Percentiles rank a stretch among this genome's conserved stretches.
These are phyloP conservation scores for Agrilus cyanescens DNA, from an alignment of 2,888 invertebrate genomes.

Conservation along the genomic window DNA sequence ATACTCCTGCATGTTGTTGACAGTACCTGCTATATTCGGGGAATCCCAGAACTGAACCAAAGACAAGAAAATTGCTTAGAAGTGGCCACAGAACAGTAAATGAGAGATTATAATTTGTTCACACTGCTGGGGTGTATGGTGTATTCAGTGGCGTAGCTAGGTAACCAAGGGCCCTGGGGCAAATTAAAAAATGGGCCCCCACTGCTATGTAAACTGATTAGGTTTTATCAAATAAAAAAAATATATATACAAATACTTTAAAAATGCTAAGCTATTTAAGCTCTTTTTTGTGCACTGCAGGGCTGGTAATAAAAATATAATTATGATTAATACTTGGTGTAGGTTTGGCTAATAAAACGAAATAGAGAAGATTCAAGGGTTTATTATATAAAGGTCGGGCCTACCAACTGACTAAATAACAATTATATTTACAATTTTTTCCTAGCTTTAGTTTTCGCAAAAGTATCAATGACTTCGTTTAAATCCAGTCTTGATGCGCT, in stretches of 20 bases:
- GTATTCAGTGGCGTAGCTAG: too few species aligned
- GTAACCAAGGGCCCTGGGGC: too few species aligned
- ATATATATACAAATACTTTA: background rate
- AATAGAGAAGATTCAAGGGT: constrained; percentile 2
- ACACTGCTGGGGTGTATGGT: too few species aligned
- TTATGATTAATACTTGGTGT: background rate
- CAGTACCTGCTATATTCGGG: too few species aligned
- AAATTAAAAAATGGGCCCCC: background rate
- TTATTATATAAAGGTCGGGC: constrained; percentile 5
- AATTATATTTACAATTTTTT: constrained; percentile 6
- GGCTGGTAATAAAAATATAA: background rate
- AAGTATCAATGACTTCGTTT: too few species aligned
- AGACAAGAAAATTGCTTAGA: too few species aligned
- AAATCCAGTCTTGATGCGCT: too few species aligned
- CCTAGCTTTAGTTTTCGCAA: constrained; percentile 3
- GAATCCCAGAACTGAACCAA: too few species aligned
- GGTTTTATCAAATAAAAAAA: background rate
- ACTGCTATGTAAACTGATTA: background rate
- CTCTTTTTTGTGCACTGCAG: constrained; percentile 1
- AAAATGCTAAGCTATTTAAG: background rate
- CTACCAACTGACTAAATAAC: constrained; percentile 6
- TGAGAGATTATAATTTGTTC: too few species aligned
- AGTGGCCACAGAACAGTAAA: too few species aligned
- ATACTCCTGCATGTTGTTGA: too few species aligned
- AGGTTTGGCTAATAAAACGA: constrained; percentile 1